Conservation (phyloP, 2,113 vertebrate genomes). For the Recurvirostra avosetta region DNA sequence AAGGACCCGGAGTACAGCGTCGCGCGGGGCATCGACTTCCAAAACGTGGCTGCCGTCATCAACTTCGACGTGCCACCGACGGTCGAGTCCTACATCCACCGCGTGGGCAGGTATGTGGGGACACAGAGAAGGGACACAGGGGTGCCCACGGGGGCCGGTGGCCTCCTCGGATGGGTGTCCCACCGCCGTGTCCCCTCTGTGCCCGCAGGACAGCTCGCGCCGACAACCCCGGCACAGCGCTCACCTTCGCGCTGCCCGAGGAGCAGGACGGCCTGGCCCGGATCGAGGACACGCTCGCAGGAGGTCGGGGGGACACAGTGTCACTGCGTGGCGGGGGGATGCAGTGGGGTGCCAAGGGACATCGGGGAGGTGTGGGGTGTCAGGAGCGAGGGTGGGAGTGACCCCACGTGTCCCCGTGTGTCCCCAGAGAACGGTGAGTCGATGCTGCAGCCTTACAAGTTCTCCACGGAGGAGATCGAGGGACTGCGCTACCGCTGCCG, state of each 20-base stretch:
- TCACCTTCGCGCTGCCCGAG: slow-evolving; percentile 81
- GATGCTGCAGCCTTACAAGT: slow-evolving; percentile 80
- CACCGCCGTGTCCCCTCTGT: accelerated
- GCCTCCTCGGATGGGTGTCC: accelerated
- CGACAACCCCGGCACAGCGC: slow-evolving; percentile 82
- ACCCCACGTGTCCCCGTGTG: accelerated
- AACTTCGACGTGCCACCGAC: slow-evolving; percentile 88
- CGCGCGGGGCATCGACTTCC: slow-evolving; percentile 92
- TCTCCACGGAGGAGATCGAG: slow-evolving; percentile 89
- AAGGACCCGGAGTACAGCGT: slow-evolving; percentile 83
- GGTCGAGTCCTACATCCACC: slow-evolving; percentile 86
- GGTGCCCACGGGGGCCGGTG: background rate
- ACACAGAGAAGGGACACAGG: accelerated
- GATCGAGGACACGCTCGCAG: slow-evolving; percentile 79
- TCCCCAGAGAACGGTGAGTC: slow-evolving; percentile 68
- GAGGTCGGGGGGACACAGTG: slow-evolving; percentile 63
- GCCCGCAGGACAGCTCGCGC: slow-evolving; percentile 84
- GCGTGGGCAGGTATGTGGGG: slow-evolving; percentile 83
- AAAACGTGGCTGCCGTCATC: slow-evolving; percentile 85
- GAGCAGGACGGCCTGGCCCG: slow-evolving; percentile 72
- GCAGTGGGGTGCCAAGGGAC: too few relatives aligned
- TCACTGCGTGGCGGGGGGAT: accelerated
- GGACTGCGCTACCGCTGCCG: slow-evolving; percentile 89
- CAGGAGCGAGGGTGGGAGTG: too few relatives aligned
- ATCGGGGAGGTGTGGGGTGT: too few relatives aligned